Evolutionary conservation across 2,888 invertebrate genomes (phyloP).

Genomic region (Laspeyria flexula): DNA sequence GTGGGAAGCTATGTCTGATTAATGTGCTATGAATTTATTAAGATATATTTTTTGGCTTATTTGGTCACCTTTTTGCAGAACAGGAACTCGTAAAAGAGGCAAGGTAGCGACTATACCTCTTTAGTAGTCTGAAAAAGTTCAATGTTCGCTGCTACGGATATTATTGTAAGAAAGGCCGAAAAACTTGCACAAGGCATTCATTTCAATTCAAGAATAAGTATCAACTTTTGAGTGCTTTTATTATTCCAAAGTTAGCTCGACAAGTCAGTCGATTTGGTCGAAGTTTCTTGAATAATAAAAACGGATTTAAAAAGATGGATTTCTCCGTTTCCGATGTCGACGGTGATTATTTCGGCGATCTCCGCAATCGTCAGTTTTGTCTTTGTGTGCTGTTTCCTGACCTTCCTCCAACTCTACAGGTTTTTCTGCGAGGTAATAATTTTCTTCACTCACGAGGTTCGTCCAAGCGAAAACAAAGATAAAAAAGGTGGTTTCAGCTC

Average conservation of each 20-base stretch:
- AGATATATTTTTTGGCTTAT: too few species aligned
- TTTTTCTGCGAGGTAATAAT: slow-evolving; percentile 72
- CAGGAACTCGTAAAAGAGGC: too few species aligned
- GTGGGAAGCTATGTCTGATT: too few species aligned
- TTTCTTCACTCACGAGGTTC: slow-evolving; percentile 68
- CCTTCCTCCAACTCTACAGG: slow-evolving; percentile 62
- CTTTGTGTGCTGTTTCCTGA: slow-evolving; percentile 67
- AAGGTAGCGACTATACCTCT: too few species aligned
- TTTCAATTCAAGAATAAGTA: too few species aligned
- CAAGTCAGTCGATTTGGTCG: neutral
- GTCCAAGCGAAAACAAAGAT: slow-evolving; percentile 75
- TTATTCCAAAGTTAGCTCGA: neutral
- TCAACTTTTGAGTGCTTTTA: neutral
- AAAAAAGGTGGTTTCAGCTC: slow-evolving; percentile 74
- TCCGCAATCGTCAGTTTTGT: slow-evolving; percentile 62
- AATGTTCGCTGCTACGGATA: too few species aligned
- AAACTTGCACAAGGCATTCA: too few species aligned
- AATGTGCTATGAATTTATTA: too few species aligned
- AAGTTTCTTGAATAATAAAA: slow-evolving; percentile 18
- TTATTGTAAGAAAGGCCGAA: too few species aligned
- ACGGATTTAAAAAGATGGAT: slow-evolving; percentile 35
- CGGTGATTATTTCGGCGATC: slow-evolving; percentile 55
- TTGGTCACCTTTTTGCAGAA: too few species aligned
- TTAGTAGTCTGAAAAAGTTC: too few species aligned
- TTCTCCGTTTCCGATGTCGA: slow-evolving; percentile 27